Base-by-base conservation (phyloP, 2,113 vertebrate genomes). In the Petromus typicus region DNA sequence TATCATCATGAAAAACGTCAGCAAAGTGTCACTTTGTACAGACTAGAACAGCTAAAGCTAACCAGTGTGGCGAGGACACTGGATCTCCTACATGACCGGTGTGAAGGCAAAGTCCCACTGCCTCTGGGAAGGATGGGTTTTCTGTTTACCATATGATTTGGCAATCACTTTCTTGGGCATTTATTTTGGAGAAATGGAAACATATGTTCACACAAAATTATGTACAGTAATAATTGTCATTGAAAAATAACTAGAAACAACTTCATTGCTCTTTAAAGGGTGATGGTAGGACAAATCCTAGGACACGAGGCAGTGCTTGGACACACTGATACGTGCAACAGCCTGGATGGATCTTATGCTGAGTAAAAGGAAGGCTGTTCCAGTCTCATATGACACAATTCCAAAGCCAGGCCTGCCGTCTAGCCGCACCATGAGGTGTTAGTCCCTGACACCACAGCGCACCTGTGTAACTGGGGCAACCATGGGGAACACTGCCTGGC, bases 1-100 rank as follows among this genome's bases (percentile, higher is more conserved):
- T 2, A 30, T 63, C 59, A n/a, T 79, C 12, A 75, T 80, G 59
- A 43, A 69, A 95, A 94, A 56, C 82, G 73, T 76, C 56, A 96
- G 13, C n/a, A 11, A 64, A n/a, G 25, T 56, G 40, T 71, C 63
- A 79, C 32, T 34, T 43, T n/a, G 67, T 9, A 78, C n/a, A 2
- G 45, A 76, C 54, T 45, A 91, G 22, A 69, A 76, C 3, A 82
- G 27, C 40, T 61, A 76, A 75, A 73, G 64, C 57, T 32, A 82
- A 66, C 48, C 51, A 37, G 4, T 48, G 23, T 67, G 66, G 13
- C 37, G 3, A 86, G 75, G 40, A 90, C 16, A 32, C 20, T 11
- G 1, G 30, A 13, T 37, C 22, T 94, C 43, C 76, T 22, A 16
- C 37, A 32, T 12, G 9, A 34, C 5, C 40, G 20, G 27, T 45